These are phyloP conservation scores for Nansenia antarctica DNA, from an alignment of 2,113 vertebrate genomes.

Conservation along the genomic window DNA sequence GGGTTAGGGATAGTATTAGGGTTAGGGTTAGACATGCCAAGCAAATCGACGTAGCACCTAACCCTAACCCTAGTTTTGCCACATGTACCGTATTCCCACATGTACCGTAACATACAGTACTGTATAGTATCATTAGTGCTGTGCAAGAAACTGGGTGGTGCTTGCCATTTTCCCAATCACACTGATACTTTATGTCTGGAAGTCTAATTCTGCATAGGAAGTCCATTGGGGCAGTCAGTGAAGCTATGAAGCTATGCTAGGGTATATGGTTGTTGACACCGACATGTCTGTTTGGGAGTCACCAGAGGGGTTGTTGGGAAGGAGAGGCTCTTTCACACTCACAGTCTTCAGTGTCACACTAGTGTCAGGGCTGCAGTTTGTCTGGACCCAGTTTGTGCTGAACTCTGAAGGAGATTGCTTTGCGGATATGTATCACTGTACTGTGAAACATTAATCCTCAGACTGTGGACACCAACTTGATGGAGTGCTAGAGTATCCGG, in stretches of 20 bases:
- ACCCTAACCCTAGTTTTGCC: too few relatives aligned
- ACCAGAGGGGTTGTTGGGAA: background rate
- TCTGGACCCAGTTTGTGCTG: slow-evolving; percentile 46
- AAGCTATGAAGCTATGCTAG: background rate
- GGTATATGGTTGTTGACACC: slow-evolving; percentile 14
- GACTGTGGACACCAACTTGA: slow-evolving; percentile 18
- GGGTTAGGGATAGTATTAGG: too few relatives aligned
- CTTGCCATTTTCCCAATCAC: background rate
- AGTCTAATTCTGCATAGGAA: background rate
- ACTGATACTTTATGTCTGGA: background rate
- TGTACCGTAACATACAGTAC: too few relatives aligned
- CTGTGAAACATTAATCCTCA: slow-evolving; percentile 41
- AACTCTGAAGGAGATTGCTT: slow-evolving; percentile 39
- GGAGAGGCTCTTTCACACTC: slow-evolving; percentile 4
- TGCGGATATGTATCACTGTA: slow-evolving; percentile 38
- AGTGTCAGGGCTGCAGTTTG: slow-evolving; percentile 40
- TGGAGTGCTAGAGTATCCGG: slow-evolving; percentile 17
- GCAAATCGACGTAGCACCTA: too few relatives aligned
- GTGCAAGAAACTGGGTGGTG: background rate
- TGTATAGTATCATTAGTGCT: background rate
- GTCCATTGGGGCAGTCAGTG: background rate
- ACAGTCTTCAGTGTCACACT: slow-evolving; percentile 17
- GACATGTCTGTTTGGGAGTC: slow-evolving; percentile 5
- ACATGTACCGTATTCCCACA: too few relatives aligned
- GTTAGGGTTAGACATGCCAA: too few relatives aligned